Base-by-base conservation (phyloP, 2,113 vertebrate genomes). In the Galeopterus variegatus region DNA sequence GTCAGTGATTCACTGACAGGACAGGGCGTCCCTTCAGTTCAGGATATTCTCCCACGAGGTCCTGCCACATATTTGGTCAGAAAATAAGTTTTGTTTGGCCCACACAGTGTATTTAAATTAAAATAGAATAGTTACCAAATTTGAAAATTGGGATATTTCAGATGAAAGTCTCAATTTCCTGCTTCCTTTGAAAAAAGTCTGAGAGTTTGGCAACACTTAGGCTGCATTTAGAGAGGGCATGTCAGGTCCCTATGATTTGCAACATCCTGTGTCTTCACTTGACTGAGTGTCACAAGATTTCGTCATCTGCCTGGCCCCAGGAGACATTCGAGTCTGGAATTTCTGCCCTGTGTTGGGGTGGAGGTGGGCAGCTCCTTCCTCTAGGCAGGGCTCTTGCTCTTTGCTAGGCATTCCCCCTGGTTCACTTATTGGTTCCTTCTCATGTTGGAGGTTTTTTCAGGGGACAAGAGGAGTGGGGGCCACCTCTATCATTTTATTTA, bases 241-340 rank as follows among this genome's bases (percentile, higher is more conserved):
- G 50, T 6, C 2, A 24, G 1, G 28, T 45, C 15, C 15, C 13
- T 31, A 4, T 0, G 0, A 6, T 1, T 54, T 1, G 4, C 6
- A 13, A 6, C 0, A 3, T 8, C 21, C 17, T 28, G 4, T 26
- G 24, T n/a, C 21, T 62, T 56, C 41, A 11, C 3, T 3, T 19
- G 6, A 36, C 33, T 33, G 28, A 6, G 3, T 82, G 10, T 36
- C 23, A 17, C 1, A 7, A 6, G 8, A 8, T 36, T n/a, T 50
- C 58, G 28, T 52, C 41, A 48, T 11, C 21, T 72, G 13, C 19
- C 33, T 60, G 8, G 18, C 2, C 28, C 8, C 6, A n/a, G 6
- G 0, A 24, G 45, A 67, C 19, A n/a, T 2, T 8, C 0, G 4
- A 26, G 50, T 48, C 7, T 56, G 23, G 4, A 72, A 6, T 52